Conservation (phyloP, 1,140 invertebrate species). For the Geopemphigus sp. region DNA sequence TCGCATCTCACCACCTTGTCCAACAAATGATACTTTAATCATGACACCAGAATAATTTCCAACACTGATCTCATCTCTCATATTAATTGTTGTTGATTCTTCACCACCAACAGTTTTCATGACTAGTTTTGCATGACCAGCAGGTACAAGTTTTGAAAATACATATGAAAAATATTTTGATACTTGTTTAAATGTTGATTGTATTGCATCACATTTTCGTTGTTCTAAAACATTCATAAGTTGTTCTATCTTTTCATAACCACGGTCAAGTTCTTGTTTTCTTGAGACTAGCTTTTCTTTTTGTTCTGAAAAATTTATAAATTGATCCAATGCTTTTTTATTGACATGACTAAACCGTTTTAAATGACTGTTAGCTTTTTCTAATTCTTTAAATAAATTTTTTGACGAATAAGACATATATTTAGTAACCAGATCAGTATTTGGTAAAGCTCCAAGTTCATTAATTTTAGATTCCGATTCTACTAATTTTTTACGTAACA, state of each 20-base stretch:
- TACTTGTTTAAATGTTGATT: constrained; percentile 98
- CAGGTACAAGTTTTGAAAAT: constrained; percentile 94
- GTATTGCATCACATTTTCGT: constrained; percentile 95
- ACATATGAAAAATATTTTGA: constrained; percentile 98
- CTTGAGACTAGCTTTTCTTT: constrained; percentile 95
- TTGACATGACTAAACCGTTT: constrained; percentile 99
- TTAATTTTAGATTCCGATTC: constrained; percentile 95
- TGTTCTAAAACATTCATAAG: constrained; percentile 93
- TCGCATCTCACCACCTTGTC: constrained; percentile 78
- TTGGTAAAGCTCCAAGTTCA: constrained; percentile 81
- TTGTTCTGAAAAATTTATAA: constrained; percentile 97
- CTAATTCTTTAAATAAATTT: constrained; percentile 90
- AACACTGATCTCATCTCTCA: constrained; percentile 62
- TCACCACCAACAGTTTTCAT: constrained; percentile 75
- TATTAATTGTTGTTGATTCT: constrained; percentile 56
- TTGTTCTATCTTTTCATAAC: constrained; percentile 89
- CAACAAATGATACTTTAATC: constrained; percentile 68
- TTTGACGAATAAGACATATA: constrained; percentile 86
- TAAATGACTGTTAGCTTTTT: constrained; percentile 95
- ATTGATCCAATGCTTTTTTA: constrained; percentile 98
- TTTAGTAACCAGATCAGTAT: constrained; percentile 85
- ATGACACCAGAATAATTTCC: constrained; percentile 80
- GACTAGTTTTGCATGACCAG: constrained; percentile 87
- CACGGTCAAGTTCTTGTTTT: constrained; percentile 94
- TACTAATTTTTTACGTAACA: constrained; percentile 90